Conservation (phyloP, 2,888 invertebrate genomes). For the Eupithecia pulchellata region DNA sequence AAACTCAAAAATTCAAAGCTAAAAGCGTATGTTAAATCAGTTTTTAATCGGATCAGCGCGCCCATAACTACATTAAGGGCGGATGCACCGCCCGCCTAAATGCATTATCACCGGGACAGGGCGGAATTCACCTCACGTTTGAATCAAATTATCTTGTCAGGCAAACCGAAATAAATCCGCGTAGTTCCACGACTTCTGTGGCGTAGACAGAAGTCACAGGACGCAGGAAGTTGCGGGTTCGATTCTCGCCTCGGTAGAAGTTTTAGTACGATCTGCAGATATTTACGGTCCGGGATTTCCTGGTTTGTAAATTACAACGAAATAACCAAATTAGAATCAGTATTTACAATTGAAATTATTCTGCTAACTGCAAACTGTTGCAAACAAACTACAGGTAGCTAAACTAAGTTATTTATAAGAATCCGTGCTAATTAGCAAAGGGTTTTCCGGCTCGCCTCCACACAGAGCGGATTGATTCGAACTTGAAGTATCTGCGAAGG, state of each 20-base stretch:
- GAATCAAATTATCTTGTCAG: neutral
- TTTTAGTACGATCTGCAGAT: too few relatives aligned
- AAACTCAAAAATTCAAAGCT: slow-evolving; percentile 19
- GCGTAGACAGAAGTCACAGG: too few relatives aligned
- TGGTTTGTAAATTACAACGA: too few relatives aligned
- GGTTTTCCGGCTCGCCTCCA: neutral
- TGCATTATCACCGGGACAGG: neutral
- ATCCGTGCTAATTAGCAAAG: neutral
- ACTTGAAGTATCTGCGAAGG: neutral
- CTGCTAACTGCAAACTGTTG: too few relatives aligned
- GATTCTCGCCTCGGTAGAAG: too few relatives aligned
- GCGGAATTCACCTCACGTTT: neutral
- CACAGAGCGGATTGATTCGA: neutral
- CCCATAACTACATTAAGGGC: slow-evolving; percentile 24
- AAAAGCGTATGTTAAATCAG: slow-evolving; percentile 27
- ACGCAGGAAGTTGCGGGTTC: too few relatives aligned
- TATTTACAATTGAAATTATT: too few relatives aligned
- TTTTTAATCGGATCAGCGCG: slow-evolving; percentile 22
- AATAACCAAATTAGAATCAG: too few relatives aligned
- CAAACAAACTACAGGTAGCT: too few relatives aligned
- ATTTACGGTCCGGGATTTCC: too few relatives aligned
- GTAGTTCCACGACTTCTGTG: too few relatives aligned
- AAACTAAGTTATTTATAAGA: neutral
- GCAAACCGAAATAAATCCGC: neutral
- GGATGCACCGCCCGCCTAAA: slow-evolving; percentile 5